Evolutionary conservation across 2,113 vertebrate genomes (phyloP), one percentile per base, ranked within the genome.

Genomic region (Morone chrysops): DNA sequence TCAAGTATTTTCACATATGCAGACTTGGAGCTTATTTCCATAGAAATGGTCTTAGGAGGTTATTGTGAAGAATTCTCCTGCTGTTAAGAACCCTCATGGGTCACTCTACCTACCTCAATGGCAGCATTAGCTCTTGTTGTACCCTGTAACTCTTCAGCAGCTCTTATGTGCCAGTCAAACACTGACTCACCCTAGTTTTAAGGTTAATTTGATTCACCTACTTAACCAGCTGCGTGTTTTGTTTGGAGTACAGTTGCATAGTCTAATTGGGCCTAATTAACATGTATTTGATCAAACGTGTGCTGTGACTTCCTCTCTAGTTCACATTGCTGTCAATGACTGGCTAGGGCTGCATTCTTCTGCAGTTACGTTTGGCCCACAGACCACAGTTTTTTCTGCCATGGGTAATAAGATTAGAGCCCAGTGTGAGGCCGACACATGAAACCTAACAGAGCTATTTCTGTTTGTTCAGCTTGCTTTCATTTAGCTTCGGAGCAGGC

Each of bases 381-480:
- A 75, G 60, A 25, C 17, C 8, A n/a, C 43, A 22, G 31, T 48
- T 59, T 77, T 75, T 54, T 59, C 60, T 83, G 53, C 75, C 61
- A 17, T 67, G 70, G 75, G 68, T 89, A 91, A 92, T 81, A 83
- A 68, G 90, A 92, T 92, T 87, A 90, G 72, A 73, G 51, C 84
- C 80, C 80, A 84, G 76, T 67, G 70, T 82, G 80, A 73, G 72
- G 50, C 81, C 20, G 0, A 57, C 87, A 84, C 85, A 88, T 87
- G 82, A 89, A 82, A 87, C 70, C 73, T 65, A 81, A 88, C 74
- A 3, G 56, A 48, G 79, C 78, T 83, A 61, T 91, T 92, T 91
- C 74, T 92, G 89, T 92, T 93, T 92, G 82, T 89, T 92, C 83
- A 87, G 89, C 80, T 86, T 12, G 4, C 90, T 89, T 90, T 92